Evolutionary conservation across 2,113 vertebrate genomes (phyloP), one percentile per base, ranked within the genome.

Genomic region (human): DNA sequence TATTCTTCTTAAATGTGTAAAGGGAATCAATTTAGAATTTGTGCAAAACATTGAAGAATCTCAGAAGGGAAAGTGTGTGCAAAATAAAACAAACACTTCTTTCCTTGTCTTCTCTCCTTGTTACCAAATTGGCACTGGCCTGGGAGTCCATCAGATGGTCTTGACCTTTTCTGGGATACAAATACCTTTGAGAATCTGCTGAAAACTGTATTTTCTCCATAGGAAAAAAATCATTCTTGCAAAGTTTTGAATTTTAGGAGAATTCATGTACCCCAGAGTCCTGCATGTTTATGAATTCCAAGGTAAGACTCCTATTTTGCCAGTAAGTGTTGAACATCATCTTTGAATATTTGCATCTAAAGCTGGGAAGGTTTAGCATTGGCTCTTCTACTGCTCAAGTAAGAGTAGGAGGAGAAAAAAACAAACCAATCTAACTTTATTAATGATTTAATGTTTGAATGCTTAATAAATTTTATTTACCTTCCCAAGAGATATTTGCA

Each of bases 381-480:
- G 52, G 35, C 38, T 16, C 3, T 43, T 64, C 14, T 95, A 23
- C 43, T 79, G 59, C 57, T 94, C 13, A 70, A 43, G 48, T 43
- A 52, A 18, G 12, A n/a, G 10, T 40, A 66, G 73, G n/a, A 55
- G 32, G 5, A 72, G 57, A 35, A 12, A 25, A 48, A 82, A 59
- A 23, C 16, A 38, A 83, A 13, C 30, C 32, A 84, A 30, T 68
- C 13, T 66, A 68, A 8, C 80, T 50, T 90, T 59, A 64, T 55
- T 91, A 48, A 84, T 25, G 30, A 45, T 75, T 89, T 91, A 70
- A 30, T 83, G 64, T 96, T 89, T 88, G 27, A 88, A 45, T 92
- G 43, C 64, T 81, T 45, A n/a, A 64, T n/a, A 55, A 64, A 43
- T 55, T 88, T 85, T 82, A 55, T 38, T 90, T 88, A 20, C 30